Percentiles rank a stretch among this genome's conserved stretches.
phyloP scores from a whole-genome alignment of 1,140 invertebrate species.

The Drosophila bocqueti region DNA sequence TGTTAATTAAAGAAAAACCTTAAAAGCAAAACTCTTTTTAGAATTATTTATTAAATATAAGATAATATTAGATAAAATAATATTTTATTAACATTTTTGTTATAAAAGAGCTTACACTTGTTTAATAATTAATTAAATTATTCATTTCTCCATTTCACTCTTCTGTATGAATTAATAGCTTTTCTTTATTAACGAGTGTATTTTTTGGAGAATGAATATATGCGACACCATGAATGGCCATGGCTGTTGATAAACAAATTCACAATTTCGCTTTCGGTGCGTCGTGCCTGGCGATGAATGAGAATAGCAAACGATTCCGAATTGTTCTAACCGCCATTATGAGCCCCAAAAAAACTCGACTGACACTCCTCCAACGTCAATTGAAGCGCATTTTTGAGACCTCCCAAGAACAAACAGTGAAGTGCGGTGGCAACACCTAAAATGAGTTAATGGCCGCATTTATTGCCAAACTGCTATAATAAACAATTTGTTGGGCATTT shows the following conservation, averaged over 20 bases:
- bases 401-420: constrained; percentile 30
- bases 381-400: constrained; percentile 28
- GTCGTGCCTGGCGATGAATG: not conserved
- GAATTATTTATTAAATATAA: not conserved
- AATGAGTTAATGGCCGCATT: constrained; percentile 79
- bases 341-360: constrained; percentile 3
- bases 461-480: constrained; percentile 81
- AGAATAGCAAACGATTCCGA: not conserved
- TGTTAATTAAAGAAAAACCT: not conserved
- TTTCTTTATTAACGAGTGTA: not conserved
- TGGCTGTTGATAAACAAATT: constrained; percentile 23
- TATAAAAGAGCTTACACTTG: not conserved
- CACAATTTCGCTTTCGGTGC: constrained; percentile 18
- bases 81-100: not conserved
- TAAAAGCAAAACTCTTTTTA: not conserved
- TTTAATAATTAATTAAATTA: not conserved
- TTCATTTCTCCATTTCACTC: not conserved
- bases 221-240: not conserved
- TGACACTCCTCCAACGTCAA: constrained; percentile 26
- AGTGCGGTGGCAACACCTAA: constrained; percentile 79
- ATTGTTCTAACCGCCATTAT: constrained; percentile 2
- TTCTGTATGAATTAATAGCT: not conserved
- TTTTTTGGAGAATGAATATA: constrained; percentile 11
- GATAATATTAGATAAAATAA: not conserved
- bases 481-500: constrained; percentile 83